Evolutionary conservation across 2,113 vertebrate species (phyloP).

Genomic region (Heterotilapia buettikoferi): DNA sequence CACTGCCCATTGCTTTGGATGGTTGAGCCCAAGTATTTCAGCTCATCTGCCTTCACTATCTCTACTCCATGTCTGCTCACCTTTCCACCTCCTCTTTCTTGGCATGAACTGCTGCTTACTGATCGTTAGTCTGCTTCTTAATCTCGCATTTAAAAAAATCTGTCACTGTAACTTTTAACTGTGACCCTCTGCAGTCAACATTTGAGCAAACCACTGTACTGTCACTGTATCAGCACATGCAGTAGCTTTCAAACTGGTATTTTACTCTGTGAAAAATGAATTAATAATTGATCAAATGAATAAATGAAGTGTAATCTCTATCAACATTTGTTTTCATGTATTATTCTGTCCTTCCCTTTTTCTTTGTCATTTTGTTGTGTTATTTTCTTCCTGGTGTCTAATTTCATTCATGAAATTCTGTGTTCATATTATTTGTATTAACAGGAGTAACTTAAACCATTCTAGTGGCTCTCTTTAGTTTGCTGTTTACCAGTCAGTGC

Average conservation of each 20-base stretch:
- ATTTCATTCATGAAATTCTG: background rate
- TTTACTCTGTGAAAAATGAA: background rate
- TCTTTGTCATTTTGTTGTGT: background rate
- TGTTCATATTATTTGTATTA: background rate
- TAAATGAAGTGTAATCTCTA: background rate
- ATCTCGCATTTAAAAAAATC: background rate
- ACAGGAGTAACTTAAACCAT: background rate
- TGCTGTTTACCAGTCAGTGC: background rate
- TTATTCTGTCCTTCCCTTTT: background rate
- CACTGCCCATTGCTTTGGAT: background rate
- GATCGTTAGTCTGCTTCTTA: background rate
- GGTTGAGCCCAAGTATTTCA: background rate
- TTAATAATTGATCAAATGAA: background rate
- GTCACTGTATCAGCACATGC: background rate
- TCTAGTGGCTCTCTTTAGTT: background rate
- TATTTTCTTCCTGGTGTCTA: background rate
- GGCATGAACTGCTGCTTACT: background rate
- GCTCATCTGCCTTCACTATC: background rate
- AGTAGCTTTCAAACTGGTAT: background rate
- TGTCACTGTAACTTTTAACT: background rate
- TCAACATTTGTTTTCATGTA: background rate
- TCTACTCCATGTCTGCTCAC: background rate
- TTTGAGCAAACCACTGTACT: background rate
- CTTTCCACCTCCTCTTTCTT: background rate
- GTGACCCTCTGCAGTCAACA: background rate